phyloP scores from a whole-genome alignment of 2,113 vertebrate genomes.

The Semnornis frantzii region DNA sequence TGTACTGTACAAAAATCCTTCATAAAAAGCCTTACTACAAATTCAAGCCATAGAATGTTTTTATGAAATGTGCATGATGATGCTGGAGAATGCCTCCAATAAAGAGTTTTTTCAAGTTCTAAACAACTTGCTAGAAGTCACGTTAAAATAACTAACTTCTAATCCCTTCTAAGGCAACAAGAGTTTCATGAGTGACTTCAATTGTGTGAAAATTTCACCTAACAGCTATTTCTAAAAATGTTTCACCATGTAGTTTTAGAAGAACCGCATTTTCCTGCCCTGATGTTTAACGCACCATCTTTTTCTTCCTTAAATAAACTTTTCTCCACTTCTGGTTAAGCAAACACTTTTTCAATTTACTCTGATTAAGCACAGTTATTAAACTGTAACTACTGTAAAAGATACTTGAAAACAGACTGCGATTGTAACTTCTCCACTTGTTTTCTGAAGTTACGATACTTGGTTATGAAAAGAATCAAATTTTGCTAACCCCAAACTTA shows the following conservation, averaged over 20 bases:
- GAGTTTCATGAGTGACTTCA: not conserved
- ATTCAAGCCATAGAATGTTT: not conserved
- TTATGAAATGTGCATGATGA: not conserved
- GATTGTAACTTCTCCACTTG: not conserved
- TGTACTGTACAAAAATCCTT: not conserved
- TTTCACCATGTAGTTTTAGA: not conserved
- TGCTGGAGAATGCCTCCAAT: not conserved
- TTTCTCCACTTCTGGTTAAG: not conserved
- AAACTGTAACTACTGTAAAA: not conserved
- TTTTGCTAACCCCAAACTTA: not conserved
- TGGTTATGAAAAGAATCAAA: not conserved
- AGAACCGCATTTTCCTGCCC: not conserved
- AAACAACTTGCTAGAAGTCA: not conserved
- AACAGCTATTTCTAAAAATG: fast-evolving
- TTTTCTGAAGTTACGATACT: not conserved
- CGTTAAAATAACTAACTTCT: not conserved
- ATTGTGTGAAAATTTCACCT: not conserved
- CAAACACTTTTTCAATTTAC: not conserved
- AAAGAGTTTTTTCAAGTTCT: not conserved
- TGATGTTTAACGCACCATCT: not conserved
- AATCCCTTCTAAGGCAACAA: not conserved
- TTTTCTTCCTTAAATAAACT: not conserved
- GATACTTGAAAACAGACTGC: not conserved
- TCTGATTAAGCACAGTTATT: not conserved
- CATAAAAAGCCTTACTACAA: not conserved